Percentiles rank a stretch among this genome's conserved stretches.
phyloP scores from a whole-genome alignment of 2,888 invertebrate species.

The Pseudoips prasinana region DNA sequence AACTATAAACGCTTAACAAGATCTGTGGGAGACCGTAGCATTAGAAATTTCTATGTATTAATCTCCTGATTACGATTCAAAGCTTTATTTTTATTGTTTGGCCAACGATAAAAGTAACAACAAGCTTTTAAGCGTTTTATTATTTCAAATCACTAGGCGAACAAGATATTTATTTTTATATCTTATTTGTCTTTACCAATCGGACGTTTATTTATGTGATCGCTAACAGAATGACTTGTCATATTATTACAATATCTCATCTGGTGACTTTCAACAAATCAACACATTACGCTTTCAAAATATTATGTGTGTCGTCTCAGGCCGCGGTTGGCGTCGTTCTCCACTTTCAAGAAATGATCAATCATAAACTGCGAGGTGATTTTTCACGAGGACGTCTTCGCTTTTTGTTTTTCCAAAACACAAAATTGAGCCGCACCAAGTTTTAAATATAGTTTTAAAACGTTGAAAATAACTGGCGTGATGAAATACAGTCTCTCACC shows the following conservation, averaged over 20 bases:
- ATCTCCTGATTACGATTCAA: no score
- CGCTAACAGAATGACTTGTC: slow-evolving; percentile 36
- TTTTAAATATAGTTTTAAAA: slow-evolving; percentile 61
- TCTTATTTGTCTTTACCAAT: slow-evolving; percentile 17
- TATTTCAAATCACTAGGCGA: slow-evolving; percentile 7
- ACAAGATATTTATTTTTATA: slow-evolving; percentile 6
- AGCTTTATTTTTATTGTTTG: slow-evolving; percentile 11
- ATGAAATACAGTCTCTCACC: slow-evolving; percentile 64
- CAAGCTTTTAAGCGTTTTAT: slow-evolving; percentile 24
- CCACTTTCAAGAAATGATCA: slow-evolving; percentile 76
- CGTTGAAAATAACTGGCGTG: slow-evolving; percentile 60
- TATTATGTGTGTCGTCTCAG: slow-evolving; percentile 37
- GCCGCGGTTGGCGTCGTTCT: slow-evolving; percentile 32
- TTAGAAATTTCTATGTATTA: no score
- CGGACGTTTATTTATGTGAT: slow-evolving; percentile 31
- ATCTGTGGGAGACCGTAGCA: no score
- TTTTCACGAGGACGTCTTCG: slow-evolving; percentile 65
- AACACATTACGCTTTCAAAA: slow-evolving; percentile 65
- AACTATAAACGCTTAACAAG: no score
- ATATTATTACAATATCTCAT: slow-evolving; percentile 60
- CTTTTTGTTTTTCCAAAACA: slow-evolving; percentile 74
- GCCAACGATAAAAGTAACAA: slow-evolving; percentile 17
- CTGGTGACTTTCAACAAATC: slow-evolving; percentile 63
- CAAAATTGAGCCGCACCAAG: slow-evolving; percentile 55
- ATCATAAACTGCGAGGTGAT: slow-evolving; percentile 75